phyloP scores from a whole-genome alignment of 2,797 vertebrate species.

The Pagetopsis macropterus region DNA sequence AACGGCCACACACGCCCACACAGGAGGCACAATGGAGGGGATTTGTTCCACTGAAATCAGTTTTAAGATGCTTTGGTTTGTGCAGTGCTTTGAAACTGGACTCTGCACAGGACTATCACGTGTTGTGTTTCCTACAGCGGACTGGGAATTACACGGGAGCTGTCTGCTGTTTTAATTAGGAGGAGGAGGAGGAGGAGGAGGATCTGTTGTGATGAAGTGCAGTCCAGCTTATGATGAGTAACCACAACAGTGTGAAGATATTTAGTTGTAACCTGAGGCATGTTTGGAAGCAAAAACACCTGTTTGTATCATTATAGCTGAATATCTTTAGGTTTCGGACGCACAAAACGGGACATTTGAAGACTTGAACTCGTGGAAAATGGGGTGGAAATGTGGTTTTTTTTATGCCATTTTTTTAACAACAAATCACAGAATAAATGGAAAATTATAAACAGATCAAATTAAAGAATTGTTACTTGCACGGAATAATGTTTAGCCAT shows the following conservation, averaged over 20 bases:
- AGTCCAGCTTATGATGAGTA: background rate
- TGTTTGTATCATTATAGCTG: background rate
- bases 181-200: constrained; percentile 6
- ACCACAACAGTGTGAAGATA: background rate
- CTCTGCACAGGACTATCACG: constrained; percentile 18
- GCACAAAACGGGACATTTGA: constrained; percentile 1
- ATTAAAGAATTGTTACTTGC: background rate
- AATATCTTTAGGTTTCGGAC: constrained; percentile 2
- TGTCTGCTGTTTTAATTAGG: constrained; percentile 25
- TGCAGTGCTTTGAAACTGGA: constrained; percentile 45
- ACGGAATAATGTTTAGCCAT: background rate
- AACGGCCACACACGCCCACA: constrained; percentile 60
- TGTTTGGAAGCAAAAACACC: background rate
- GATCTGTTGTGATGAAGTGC: constrained; percentile 14
- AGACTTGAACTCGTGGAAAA: background rate
- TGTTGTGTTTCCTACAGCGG: constrained; percentile 12
- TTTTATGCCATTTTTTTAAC: too few species aligned
- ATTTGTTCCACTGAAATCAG: constrained; percentile 66
- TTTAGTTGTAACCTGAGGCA: constrained; percentile 1
- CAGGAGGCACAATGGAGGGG: constrained; percentile 56
- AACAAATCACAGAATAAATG: too few species aligned
- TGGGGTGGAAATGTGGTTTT: too few species aligned
- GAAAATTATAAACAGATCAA: too few species aligned
- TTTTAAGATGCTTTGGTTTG: constrained; percentile 50
- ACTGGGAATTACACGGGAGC: constrained; percentile 27